Conservation (phyloP, 2,113 vertebrate species). For the Electrona antarctica region DNA sequence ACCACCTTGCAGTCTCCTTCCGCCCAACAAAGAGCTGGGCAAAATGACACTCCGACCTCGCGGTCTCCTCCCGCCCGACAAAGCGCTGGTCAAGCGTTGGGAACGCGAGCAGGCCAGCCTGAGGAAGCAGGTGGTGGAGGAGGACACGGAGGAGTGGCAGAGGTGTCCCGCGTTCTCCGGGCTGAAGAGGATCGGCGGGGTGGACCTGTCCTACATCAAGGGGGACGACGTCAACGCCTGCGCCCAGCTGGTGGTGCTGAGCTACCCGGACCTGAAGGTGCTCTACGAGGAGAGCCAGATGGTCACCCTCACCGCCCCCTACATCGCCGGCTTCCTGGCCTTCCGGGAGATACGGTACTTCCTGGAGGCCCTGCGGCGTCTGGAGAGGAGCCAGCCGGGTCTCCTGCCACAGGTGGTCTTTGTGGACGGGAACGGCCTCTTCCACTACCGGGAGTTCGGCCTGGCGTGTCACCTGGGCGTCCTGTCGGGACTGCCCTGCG, state of each 20-base stretch:
- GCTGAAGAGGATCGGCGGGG: slow-evolving; percentile 84
- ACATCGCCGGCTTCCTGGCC: slow-evolving; percentile 90
- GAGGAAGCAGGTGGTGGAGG: slow-evolving; percentile 70
- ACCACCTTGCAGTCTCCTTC: no score
- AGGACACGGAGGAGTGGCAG: slow-evolving; percentile 89
- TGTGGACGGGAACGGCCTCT: slow-evolving; percentile 93
- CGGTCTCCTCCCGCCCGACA: no score
- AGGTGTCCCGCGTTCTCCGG: slow-evolving; percentile 62
- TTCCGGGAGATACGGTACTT: slow-evolving; percentile 90
- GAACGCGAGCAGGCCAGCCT: slow-evolving; percentile 82
- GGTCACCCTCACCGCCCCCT: slow-evolving; percentile 85
- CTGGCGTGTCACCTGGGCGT: slow-evolving; percentile 93
- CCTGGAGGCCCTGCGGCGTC: slow-evolving; percentile 81
- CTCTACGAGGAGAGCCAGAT: slow-evolving; percentile 87
- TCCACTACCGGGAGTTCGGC: slow-evolving; percentile 90
- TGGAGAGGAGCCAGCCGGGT: slow-evolving; percentile 71
- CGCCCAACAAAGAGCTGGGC: no score
- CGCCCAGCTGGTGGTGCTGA: slow-evolving; percentile 90
- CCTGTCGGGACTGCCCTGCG: slow-evolving; percentile 85
- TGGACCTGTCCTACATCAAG: slow-evolving; percentile 88
- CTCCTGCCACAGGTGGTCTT: slow-evolving; percentile 91
- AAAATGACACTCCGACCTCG: no score
- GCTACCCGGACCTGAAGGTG: slow-evolving; percentile 88
- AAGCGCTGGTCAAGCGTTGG: no score
- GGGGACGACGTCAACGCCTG: slow-evolving; percentile 83